phyloP scores from a whole-genome alignment of 2,888 invertebrate genomes.

The Ctena decussata region DNA sequence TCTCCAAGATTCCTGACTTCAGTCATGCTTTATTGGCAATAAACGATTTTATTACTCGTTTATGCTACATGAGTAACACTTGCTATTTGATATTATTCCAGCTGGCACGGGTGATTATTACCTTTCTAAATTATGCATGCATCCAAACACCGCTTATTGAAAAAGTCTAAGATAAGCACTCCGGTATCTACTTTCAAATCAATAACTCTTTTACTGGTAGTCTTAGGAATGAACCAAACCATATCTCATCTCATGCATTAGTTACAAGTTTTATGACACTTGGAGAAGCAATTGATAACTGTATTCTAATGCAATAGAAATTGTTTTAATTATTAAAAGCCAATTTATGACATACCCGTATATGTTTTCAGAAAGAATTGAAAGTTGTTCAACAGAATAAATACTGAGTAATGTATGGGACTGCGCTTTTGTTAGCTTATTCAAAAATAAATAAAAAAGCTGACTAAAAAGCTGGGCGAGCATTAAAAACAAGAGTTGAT shows the following conservation, averaged over 20 bases:
- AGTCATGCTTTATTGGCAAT: neutral
- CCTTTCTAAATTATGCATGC: neutral
- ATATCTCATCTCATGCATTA: neutral
- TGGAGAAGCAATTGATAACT: too few species aligned
- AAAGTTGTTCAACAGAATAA: too few species aligned
- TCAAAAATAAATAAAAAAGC: too few species aligned
- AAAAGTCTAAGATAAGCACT: neutral
- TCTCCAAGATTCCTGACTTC: neutral
- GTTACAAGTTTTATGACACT: neutral
- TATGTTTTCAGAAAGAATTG: too few species aligned
- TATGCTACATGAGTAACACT: neutral
- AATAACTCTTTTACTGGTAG: neutral
- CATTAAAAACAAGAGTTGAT: too few species aligned
- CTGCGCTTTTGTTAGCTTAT: too few species aligned
- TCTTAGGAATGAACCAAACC: neutral
- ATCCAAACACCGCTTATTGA: conserved; percentile 4
- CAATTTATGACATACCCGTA: too few species aligned
- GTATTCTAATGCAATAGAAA: too few species aligned
- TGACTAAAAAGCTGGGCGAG: too few species aligned
- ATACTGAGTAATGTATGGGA: too few species aligned
- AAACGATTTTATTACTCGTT: neutral
- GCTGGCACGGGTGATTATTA: neutral
- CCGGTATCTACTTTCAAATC: neutral
- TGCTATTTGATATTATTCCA: neutral
- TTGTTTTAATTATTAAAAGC: too few species aligned